phyloP scores from a whole-genome alignment of 2,797 vertebrate genomes.

The Silurus aristotelis region DNA sequence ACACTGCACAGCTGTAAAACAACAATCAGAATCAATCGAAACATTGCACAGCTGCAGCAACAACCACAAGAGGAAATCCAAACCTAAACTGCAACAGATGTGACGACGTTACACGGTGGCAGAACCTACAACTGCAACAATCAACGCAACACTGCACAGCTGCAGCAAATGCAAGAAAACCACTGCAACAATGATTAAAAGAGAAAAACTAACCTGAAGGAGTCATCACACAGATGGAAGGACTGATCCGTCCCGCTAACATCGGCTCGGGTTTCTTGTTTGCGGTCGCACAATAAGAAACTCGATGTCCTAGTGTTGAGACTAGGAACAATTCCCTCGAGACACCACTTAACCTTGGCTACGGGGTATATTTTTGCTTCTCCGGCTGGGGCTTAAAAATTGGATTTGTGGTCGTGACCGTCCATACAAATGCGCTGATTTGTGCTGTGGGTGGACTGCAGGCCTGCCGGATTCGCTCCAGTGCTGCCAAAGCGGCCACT shows the following conservation, averaged over 20 bases:
- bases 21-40: too few relatives aligned
- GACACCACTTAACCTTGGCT: constrained; percentile 61
- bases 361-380: constrained; percentile 54
- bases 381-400: constrained; percentile 59
- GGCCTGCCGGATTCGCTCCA: constrained; percentile 24
- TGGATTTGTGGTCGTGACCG: constrained; percentile 60
- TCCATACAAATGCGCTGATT: constrained; percentile 57
- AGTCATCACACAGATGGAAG: background rate
- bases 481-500: background rate
- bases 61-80: too few relatives aligned
- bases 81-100: too few relatives aligned
- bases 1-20: too few relatives aligned
- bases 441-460: constrained; percentile 44
- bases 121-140: too few relatives aligned
- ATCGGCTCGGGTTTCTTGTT: background rate
- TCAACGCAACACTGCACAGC: too few relatives aligned
- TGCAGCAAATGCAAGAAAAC: too few relatives aligned
- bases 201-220: background rate
- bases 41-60: too few relatives aligned
- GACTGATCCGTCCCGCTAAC: too few relatives aligned
- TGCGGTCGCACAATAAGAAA: constrained; percentile 41
- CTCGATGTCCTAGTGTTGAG: constrained; percentile 51
- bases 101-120: too few relatives aligned
- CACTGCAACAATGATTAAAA: too few relatives aligned
- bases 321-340: constrained; percentile 53